A percentile compares a stretch with the other conserved stretches of the same genome.
phyloP scores from a whole-genome alignment of 2,113 vertebrate species.

The Halichoeres trimaculatus region DNA sequence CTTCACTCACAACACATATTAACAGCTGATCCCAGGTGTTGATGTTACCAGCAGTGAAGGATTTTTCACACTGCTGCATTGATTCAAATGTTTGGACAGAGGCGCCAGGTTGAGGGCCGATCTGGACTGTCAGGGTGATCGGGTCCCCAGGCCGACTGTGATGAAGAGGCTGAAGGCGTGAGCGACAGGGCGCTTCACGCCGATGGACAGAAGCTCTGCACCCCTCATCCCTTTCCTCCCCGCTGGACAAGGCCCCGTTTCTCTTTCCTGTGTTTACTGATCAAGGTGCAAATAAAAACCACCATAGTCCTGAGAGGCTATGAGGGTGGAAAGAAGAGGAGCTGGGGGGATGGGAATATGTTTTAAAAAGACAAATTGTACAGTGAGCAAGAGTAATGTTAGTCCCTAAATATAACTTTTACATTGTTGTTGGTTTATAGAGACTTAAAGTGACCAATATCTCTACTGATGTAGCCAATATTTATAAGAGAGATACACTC shows the following conservation, averaged over 20 bases:
- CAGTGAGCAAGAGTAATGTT: too few relatives aligned
- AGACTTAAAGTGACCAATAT: too few relatives aligned
- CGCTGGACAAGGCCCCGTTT: not conserved
- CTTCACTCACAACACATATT: too few relatives aligned
- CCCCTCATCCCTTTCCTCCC: not conserved
- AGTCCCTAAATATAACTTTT: too few relatives aligned
- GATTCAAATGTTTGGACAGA: conserved; percentile 27
- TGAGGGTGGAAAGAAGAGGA: too few relatives aligned
- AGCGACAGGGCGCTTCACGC: conserved; percentile 15
- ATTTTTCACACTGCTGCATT: conserved; percentile 11
- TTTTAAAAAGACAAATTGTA: too few relatives aligned
- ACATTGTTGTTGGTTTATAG: too few relatives aligned
- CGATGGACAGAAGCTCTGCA: conserved; percentile 16
- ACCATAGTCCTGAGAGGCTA: too few relatives aligned
- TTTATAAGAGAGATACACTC: too few relatives aligned
- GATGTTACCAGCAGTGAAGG: conserved; percentile 1
- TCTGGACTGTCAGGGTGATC: not conserved
- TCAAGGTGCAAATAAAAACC: too few relatives aligned
- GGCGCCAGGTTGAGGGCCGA: not conserved
- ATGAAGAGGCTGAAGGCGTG: conserved; percentile 27
- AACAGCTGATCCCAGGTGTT: not conserved
- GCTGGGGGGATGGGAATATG: too few relatives aligned
- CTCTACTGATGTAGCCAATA: too few relatives aligned
- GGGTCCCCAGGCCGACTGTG: conserved; percentile 12
- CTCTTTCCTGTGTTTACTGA: not conserved